phyloP scores from a whole-genome alignment of 2,113 vertebrate genomes.

The Theristicus caerulescens region DNA sequence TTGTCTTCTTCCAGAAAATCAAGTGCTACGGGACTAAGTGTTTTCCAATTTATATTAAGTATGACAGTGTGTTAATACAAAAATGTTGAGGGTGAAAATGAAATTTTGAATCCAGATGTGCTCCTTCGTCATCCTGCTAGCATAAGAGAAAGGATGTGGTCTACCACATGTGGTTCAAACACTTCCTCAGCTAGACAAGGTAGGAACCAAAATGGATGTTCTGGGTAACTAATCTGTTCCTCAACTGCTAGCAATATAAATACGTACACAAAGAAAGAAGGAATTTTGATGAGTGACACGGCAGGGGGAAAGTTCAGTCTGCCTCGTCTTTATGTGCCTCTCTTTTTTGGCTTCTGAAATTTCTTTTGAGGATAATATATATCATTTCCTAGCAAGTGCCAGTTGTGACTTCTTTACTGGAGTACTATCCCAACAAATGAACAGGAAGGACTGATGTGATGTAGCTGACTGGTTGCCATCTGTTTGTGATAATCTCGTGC shows the following conservation, averaged over 20 bases:
- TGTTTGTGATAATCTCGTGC: not conserved
- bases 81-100: slow-evolving; percentile 70
- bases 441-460: not conserved
- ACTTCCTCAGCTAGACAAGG: slow-evolving; percentile 59
- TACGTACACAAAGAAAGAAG: not conserved
- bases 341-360: slow-evolving; percentile 23
- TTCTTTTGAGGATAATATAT: not conserved
- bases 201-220: slow-evolving; percentile 58
- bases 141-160: slow-evolving; percentile 61
- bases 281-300: not conserved
- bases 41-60: slow-evolving; percentile 71
- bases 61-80: slow-evolving; percentile 75
- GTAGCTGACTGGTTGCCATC: not conserved
- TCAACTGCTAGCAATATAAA: slow-evolving; percentile 3
- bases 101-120: slow-evolving; percentile 79
- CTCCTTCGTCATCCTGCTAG: slow-evolving; percentile 64
- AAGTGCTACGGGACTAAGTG: slow-evolving; percentile 36
- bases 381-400: not conserved
- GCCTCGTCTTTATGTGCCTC: not conserved
- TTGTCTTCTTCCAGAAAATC: slow-evolving; percentile 72
- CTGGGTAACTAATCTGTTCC: slow-evolving; percentile 42
- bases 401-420: slow-evolving; percentile 11
- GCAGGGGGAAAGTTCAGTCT: not conserved
- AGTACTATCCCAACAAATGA: not conserved
- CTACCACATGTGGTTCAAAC: slow-evolving; percentile 65